Evolutionary conservation across 2,113 vertebrate genomes (phyloP).

Genomic region (Grallaria varia): DNA sequence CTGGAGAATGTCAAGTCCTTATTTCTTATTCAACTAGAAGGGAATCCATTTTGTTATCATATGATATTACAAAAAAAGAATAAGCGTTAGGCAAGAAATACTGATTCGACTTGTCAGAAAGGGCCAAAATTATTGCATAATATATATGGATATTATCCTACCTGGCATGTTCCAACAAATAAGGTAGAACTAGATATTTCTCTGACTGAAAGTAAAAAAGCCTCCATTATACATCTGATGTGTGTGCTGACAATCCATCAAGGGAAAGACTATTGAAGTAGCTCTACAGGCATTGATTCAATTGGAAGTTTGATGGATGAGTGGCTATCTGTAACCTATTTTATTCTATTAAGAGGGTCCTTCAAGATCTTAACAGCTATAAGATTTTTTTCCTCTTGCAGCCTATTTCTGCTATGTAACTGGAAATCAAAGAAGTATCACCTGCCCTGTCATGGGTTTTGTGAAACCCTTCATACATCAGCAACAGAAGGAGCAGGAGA

Average conservation of each 20-base stretch:
- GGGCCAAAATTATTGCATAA: neutral
- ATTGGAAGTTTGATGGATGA: neutral
- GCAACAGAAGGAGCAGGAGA: neutral
- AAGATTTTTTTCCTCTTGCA: neutral
- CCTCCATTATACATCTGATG: neutral
- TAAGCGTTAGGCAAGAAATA: neutral
- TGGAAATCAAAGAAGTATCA: neutral
- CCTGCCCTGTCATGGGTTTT: neutral
- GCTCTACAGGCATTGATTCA: neutral
- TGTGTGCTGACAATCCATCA: neutral
- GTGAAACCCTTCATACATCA: neutral
- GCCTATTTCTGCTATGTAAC: neutral
- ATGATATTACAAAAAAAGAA: neutral
- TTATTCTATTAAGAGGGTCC: neutral
- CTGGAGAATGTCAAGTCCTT: neutral
- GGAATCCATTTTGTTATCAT: neutral
- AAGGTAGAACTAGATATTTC: neutral
- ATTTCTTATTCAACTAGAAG: neutral
- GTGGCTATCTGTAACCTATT: neutral
- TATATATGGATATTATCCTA: neutral
- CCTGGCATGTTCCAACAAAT: neutral
- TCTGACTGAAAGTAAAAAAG: neutral
- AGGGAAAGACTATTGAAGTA: neutral
- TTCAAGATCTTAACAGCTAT: neutral
- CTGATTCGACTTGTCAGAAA: neutral